Evolutionary conservation across 2,797 vertebrate genomes (phyloP), one percentile per base, ranked within the genome.

Genomic region (Gadopsis marmoratus): DNA sequence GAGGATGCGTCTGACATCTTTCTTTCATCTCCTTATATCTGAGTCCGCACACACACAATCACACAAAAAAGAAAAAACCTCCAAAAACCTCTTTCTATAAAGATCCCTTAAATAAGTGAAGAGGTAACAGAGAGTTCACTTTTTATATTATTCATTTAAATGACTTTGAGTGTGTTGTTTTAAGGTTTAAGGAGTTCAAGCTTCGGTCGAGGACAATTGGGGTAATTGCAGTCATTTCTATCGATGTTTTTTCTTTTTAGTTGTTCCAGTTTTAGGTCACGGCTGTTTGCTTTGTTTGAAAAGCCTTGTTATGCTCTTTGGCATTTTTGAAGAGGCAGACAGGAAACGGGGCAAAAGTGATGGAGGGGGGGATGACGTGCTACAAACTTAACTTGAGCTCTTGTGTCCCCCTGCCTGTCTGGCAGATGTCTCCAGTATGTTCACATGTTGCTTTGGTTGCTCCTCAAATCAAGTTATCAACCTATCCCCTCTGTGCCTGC

Each of bases 11-110:
- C 78, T 70, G 71, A 86, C 86, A 80, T 85, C 70, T 82, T 81
- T 82, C 87, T 89, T 88, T 90, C 75, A 85, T 91, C 78, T 87
- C 83, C 81, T 74, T 86, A 41, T 86, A 65, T 84, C 51, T 0
- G 10, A 84, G 76, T 74, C 59, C 9, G 9, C 23, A 23, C 84
- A 77, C 56, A 48, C 48, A 31, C 21, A 71, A 14, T 39, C 26
- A 33, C 56, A 6, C 37, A 48, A n/a, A n/a, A n/a, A n/a, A n/a
- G n/a, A n/a, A n/a, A 26, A n/a, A 55, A 21, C 3, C 39, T 62
- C 14, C 14, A 10, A 23, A 84, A 9, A 11, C 39, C 50, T 71
- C 35, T n/a, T n/a, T n/a, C n/a, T n/a, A n/a, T n/a, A n/a, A n/a
- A 21, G 5, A 62, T 43, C 5, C 17, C 67, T 77, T 76, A 77